Evolutionary conservation across 2,888 invertebrate species (phyloP).

Genomic region (Gandaritis pyraliata): DNA sequence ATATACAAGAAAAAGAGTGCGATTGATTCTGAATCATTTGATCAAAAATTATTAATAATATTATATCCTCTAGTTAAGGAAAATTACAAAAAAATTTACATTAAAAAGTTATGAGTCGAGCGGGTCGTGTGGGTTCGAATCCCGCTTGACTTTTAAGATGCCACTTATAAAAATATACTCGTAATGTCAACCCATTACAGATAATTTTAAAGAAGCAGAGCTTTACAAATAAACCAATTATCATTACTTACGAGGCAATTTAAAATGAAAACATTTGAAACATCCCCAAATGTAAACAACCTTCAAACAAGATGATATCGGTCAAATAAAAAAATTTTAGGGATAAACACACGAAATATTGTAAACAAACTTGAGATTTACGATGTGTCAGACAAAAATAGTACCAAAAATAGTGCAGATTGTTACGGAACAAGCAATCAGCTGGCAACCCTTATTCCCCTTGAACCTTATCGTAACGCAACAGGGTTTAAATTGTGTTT

Average conservation of each 20-base stretch:
- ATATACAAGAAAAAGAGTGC: no score
- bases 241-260: background rate
- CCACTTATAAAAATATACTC: no score
- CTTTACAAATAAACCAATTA: conserved; percentile 45
- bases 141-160: no score
- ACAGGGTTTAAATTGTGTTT: conserved; percentile 13
- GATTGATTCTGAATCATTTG: no score
- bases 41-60: no score
- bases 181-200: background rate
- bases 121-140: no score
- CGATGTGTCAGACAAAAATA: conserved; percentile 51
- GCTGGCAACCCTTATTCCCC: conserved; percentile 8
- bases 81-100: no score
- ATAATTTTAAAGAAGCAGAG: conserved; percentile 16
- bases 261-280: background rate
- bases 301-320: conserved; percentile 25
- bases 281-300: conserved; percentile 11
- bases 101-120: no score
- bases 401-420: conserved; percentile 40
- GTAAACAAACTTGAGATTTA: conserved; percentile 50
- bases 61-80: no score
- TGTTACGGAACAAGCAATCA: conserved; percentile 22
- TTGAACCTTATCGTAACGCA: conserved; percentile 16
- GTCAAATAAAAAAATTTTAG: conserved; percentile 26
- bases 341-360: conserved; percentile 38